Evolutionary conservation across 2,113 vertebrate genomes (phyloP).

Genomic region (Origma solitaria): DNA sequence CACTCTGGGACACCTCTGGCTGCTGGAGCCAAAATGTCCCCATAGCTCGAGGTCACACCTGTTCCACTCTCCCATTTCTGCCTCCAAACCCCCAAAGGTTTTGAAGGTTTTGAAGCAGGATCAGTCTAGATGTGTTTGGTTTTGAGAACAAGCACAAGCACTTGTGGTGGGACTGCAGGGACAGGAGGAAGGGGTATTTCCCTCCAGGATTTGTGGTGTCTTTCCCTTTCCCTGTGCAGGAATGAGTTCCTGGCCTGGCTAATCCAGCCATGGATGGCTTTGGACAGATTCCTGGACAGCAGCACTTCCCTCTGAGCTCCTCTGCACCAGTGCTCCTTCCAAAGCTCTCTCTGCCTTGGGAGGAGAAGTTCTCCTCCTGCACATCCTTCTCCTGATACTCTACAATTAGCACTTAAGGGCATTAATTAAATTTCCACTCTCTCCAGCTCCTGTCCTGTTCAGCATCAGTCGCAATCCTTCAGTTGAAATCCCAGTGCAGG

Average conservation of each 20-base stretch:
- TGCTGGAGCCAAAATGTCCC: no score
- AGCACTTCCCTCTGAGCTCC: background rate
- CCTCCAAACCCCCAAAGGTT: fast-evolving
- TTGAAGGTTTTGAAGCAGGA: background rate
- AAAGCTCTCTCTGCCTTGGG: background rate
- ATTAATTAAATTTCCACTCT: background rate
- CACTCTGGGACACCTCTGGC: background rate
- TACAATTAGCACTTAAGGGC: background rate
- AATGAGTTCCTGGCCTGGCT: background rate
- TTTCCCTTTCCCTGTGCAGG: background rate
- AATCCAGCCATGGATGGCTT: fast-evolving
- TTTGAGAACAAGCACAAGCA: background rate
- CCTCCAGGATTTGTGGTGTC: background rate
- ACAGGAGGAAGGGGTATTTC: fast-evolving
- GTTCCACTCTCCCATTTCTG: background rate
- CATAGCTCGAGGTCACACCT: fast-evolving
- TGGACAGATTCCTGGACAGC: fast-evolving
- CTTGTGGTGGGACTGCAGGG: background rate
- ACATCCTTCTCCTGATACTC: background rate
- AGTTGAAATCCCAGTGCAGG: background rate
- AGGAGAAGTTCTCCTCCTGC: background rate
- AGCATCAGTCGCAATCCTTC: background rate
- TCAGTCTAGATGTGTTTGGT: background rate
- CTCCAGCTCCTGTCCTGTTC: background rate
- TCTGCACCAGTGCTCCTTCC: fast-evolving